A percentile compares a stretch with the other conserved stretches of the same genome.
Evolutionary conservation across 2,797 vertebrate species (phyloP).

Genomic region (Chloroceryle amazona): DNA sequence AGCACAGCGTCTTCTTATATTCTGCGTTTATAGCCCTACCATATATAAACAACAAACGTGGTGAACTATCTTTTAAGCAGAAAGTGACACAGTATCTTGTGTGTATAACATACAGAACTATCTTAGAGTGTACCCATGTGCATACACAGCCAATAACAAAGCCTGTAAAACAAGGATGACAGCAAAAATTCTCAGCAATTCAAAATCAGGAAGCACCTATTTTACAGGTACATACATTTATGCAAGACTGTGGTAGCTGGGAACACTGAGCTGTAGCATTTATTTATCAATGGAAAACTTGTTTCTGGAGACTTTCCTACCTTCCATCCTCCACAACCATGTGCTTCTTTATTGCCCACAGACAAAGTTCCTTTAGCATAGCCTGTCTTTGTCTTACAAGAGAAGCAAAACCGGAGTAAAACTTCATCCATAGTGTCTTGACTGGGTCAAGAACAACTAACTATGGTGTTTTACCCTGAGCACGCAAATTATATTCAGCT

Average conservation of each 20-base stretch:
- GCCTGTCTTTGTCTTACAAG: background rate
- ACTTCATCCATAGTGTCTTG: background rate
- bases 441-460: background rate
- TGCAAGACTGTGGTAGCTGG: background rate
- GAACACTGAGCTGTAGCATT: background rate
- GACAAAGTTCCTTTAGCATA: accelerated
- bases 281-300: background rate
- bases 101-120: background rate
- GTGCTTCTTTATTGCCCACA: accelerated
- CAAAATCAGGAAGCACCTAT: background rate
- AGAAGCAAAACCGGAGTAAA: background rate
- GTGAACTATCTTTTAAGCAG: background rate
- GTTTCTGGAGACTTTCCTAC: background rate
- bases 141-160: accelerated
- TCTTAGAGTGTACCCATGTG: background rate
- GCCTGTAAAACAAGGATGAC: background rate
- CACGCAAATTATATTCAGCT: background rate
- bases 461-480: background rate
- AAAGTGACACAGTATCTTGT: background rate
- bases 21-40: background rate
- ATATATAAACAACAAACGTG: background rate
- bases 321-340: background rate
- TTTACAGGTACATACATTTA: background rate
- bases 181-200: background rate
- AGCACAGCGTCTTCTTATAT: background rate